phyloP scores from a whole-genome alignment of 2,888 invertebrate genomes.

The Andricus quercusramuli region DNA sequence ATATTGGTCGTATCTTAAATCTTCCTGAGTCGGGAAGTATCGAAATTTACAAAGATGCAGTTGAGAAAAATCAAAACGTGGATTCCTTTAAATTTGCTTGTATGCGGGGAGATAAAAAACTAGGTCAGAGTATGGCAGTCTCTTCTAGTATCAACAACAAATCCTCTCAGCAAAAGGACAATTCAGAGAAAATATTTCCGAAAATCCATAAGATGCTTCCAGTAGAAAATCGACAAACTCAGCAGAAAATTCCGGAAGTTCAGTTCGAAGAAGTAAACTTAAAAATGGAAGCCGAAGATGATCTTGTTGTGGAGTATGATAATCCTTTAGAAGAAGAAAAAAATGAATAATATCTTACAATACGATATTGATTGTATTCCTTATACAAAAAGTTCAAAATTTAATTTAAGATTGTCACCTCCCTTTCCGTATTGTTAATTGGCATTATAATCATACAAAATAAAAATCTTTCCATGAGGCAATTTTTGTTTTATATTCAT shows the following conservation, averaged over 20 bases:
- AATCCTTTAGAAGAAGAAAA: neutral
- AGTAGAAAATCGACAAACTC: neutral
- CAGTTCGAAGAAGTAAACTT: neutral
- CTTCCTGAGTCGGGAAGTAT: neutral
- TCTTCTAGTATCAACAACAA: neutral
- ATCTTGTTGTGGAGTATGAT: neutral
- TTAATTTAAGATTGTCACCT: too few relatives aligned
- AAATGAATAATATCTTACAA: neutral
- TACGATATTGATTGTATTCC: too few relatives aligned
- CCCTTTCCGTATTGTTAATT: too few relatives aligned
- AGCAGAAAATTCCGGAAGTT: neutral
- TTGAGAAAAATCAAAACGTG: neutral
- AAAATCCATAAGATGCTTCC: neutral
- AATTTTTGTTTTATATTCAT: too few relatives aligned
- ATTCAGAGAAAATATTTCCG: neutral
- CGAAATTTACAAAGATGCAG: neutral
- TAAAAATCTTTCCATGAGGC: too few relatives aligned
- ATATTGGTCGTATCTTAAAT: neutral
- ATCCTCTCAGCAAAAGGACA: neutral
- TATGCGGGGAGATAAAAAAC: neutral
- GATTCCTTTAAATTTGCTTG: neutral
- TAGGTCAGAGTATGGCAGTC: neutral
- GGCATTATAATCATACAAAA: too few relatives aligned
- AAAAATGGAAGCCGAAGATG: neutral
- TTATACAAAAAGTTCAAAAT: too few relatives aligned